These are phyloP conservation scores for Amphipyra berbera DNA, from an alignment of 2,888 invertebrate genomes.

Conservation along the genomic window DNA sequence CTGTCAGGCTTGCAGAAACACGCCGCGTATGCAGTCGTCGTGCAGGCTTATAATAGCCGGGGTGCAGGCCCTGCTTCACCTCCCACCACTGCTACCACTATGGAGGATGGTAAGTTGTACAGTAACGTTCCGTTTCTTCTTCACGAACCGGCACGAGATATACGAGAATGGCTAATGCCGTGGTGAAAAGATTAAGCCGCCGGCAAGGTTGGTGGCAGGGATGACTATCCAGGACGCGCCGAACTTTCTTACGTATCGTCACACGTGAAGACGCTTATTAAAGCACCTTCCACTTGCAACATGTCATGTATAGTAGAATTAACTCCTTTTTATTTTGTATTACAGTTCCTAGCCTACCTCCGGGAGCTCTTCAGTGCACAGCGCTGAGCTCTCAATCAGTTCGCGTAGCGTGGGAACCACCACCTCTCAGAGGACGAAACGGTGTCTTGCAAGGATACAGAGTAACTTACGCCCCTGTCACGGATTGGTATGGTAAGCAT, in stretches of 20 bases:
- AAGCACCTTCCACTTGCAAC: too few relatives aligned
- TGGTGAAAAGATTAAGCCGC: too few relatives aligned
- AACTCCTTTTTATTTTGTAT: too few relatives aligned
- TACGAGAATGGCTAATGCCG: too few relatives aligned
- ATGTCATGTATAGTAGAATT: too few relatives aligned
- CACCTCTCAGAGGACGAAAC: slow-evolving; percentile 94
- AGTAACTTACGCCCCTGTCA: slow-evolving; percentile 94
- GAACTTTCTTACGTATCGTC: too few relatives aligned
- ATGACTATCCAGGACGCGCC: too few relatives aligned
- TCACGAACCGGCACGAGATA: too few relatives aligned
- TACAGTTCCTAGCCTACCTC: slow-evolving; percentile 95
- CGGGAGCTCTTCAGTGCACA: slow-evolving; percentile 94
- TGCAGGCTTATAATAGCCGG: slow-evolving; percentile 96
- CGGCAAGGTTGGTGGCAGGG: too few relatives aligned
- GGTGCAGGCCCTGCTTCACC: slow-evolving; percentile 96
- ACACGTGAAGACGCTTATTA: too few relatives aligned
- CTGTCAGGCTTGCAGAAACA: slow-evolving; percentile 94
- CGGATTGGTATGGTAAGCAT: slow-evolving; percentile 94
- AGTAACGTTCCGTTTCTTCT: too few relatives aligned
- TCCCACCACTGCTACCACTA: slow-evolving; percentile 94
- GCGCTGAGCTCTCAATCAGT: slow-evolving; percentile 95
- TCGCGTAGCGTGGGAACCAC: slow-evolving; percentile 96
- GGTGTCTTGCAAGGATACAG: slow-evolving; percentile 96
- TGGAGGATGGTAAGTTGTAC: slow-evolving; percentile 93
- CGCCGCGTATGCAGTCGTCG: slow-evolving; percentile 94